Conservation (phyloP, 2,113 vertebrate species). For the Australoheros scitulus region DNA sequence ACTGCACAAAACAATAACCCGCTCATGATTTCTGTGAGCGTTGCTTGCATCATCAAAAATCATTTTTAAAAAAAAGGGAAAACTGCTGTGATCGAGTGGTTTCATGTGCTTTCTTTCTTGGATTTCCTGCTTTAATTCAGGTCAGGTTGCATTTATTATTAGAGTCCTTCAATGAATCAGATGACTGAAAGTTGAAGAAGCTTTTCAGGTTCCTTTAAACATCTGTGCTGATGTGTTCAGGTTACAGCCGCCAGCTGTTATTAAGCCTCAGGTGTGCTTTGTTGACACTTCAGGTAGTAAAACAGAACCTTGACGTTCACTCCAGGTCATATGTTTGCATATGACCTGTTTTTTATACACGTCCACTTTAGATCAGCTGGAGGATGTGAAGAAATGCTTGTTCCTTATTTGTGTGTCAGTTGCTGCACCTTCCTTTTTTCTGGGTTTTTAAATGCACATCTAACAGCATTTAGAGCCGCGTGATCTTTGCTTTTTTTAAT, state of each 20-base stretch:
- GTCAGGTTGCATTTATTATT: neutral
- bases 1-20: too few species aligned
- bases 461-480: neutral
- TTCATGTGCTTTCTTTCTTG: neutral
- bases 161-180: neutral
- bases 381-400: neutral
- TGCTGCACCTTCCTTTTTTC: neutral
- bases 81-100: neutral
- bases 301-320: fast-evolving
- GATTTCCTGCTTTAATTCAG: neutral
- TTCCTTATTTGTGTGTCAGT: neutral
- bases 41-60: neutral
- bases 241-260: neutral
- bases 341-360: neutral
- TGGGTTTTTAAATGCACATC: neutral
- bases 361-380: neutral
- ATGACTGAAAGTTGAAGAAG: neutral
- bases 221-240: neutral
- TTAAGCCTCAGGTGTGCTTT: neutral
- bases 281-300: neutral
- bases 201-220: neutral
- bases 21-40: neutral
- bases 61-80: too few species aligned
- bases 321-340: fast-evolving
- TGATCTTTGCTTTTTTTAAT: neutral